Evolutionary conservation across 2,797 vertebrate genomes (phyloP), one percentile per base, ranked within the genome.

Genomic region (Bradypus variegatus): DNA sequence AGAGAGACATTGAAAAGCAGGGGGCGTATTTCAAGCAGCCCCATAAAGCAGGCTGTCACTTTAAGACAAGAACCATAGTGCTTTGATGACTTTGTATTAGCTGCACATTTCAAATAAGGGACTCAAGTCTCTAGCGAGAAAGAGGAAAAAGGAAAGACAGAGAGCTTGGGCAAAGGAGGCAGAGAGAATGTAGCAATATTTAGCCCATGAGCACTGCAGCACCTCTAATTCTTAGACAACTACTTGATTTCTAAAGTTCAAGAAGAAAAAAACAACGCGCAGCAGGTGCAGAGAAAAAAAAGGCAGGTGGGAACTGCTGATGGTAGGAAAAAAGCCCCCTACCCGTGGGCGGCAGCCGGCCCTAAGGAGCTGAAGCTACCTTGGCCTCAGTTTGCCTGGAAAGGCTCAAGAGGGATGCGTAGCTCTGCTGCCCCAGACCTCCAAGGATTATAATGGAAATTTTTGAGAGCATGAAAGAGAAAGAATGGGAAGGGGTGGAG

Each of bases 21-120:
- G 97, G 97, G 97, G 97, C 97, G 97, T 98, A 97, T 97, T 98
- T 98, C 97, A 97, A 97, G 96, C 95, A 91, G 96, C 93, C 96
- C 97, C 92, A 97, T 97, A 97, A 98, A 98, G 96, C 93, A 91
- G 95, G 96, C 97, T 98, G 97, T 98, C 98, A 98, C 97, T 97
- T 97, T 97, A 97, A 97, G 98, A 98, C 98, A 98, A 97, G 97
- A 97, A 98, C 97, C 97, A 97, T 97, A 97, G 97, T 93, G 97
- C 97, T 98, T 98, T 97, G 97, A 98, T 98, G 97, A 97, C 97
- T 98, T 98, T 98, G 97, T 97, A 97, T 97, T 97, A 97, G 97
- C 96, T 94, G 97, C 96, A 96, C 95, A 94, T 96, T 97, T 97
- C 96, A 97, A 97, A 96, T 95, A 97, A 96, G 96, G 95, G 95